These are phyloP conservation scores for Centruroides vittatus DNA, from an alignment of 1,140 invertebrate genomes.

Conservation along the genomic window DNA sequence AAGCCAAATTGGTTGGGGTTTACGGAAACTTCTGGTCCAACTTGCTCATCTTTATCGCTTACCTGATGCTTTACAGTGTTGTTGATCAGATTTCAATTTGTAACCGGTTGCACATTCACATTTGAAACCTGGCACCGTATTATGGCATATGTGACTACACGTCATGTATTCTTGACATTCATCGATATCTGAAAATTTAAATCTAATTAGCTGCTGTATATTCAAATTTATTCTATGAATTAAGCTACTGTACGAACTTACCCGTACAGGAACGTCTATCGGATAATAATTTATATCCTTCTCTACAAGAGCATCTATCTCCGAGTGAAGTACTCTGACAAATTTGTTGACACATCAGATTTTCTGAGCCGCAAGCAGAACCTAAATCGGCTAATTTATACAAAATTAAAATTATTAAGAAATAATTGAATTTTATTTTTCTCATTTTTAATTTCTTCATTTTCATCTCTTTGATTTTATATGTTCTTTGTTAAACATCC, in stretches of 20 bases:
- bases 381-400: too few relatives aligned
- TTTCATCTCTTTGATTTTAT: too few relatives aligned
- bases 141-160: constrained; percentile 68
- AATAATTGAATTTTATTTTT: too few relatives aligned
- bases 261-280: constrained; percentile 42
- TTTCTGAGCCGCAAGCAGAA: constrained; percentile 18
- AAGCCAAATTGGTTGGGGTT: too few relatives aligned
- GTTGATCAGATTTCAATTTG: constrained; percentile 52
- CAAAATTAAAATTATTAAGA: too few relatives aligned
- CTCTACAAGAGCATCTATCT: constrained; percentile 54
- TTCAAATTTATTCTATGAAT: too few relatives aligned
- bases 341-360: constrained; percentile 46
- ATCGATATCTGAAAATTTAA: constrained; percentile 33
- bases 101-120: constrained; percentile 68
- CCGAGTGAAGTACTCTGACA: constrained; percentile 51
- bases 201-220: too few relatives aligned
- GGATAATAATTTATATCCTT: constrained; percentile 50
- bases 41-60: not conserved
- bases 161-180: constrained; percentile 46
- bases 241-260: not conserved
- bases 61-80: constrained; percentile 62
- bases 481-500: too few relatives aligned
- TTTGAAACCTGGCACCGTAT: constrained; percentile 57
- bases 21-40: too few relatives aligned
- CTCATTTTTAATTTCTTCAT: too few relatives aligned